A percentile compares a stretch with the other conserved stretches of the same genome.
These are phyloP conservation scores for Pollachius pollachius DNA, from an alignment of 2,113 vertebrate species.

Conservation along the genomic window DNA sequence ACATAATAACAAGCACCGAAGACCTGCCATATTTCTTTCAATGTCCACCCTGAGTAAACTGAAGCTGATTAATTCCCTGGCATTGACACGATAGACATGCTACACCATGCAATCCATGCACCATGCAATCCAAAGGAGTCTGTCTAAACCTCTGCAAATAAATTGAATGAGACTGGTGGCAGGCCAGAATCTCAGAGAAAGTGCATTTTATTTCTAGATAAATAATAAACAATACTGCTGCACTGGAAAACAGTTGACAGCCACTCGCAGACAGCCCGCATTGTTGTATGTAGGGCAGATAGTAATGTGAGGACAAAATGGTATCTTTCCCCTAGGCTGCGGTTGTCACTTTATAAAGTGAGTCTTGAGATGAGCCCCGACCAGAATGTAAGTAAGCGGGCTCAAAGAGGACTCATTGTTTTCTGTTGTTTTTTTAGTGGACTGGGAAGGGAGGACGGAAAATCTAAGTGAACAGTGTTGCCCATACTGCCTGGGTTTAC, in stretches of 20 bases:
- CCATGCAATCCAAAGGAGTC: too few relatives aligned
- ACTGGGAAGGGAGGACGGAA: neutral
- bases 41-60: too few relatives aligned
- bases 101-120: too few relatives aligned
- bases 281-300: neutral
- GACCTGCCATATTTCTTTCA: too few relatives aligned
- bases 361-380: neutral
- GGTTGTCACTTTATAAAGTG: neutral
- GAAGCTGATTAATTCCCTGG: too few relatives aligned
- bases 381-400: neutral
- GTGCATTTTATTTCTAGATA: neutral
- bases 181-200: too few relatives aligned
- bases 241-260: neutral
- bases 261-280: neutral
- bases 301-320: neutral
- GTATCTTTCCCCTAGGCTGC: neutral
- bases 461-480: neutral
- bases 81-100: too few relatives aligned
- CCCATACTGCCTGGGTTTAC: neutral
- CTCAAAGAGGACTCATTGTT: too few relatives aligned
- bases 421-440: too few relatives aligned
- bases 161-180: too few relatives aligned
- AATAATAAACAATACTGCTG: conserved; percentile 1
- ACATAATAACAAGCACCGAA: too few relatives aligned
- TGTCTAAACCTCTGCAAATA: too few relatives aligned